A percentile compares a stretch with the other conserved stretches of the same genome.
These are phyloP conservation scores for Onychostruthus taczanowskii DNA, from an alignment of 2,113 vertebrate species.

Conservation along the genomic window DNA sequence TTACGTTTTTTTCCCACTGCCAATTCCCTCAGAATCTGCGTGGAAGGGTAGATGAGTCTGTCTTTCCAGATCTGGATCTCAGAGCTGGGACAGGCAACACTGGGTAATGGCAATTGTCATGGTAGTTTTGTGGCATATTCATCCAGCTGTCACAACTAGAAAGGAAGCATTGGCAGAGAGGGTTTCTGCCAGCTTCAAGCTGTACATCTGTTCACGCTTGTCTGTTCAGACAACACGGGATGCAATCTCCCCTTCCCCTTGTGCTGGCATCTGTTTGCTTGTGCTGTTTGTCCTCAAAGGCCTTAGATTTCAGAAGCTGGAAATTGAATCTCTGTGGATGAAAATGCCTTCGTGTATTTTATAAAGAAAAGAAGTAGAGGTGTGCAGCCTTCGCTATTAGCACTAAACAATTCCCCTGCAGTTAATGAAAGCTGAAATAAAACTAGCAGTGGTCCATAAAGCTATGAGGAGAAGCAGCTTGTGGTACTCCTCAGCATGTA, in stretches of 20 bases:
- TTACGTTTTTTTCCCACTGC: background rate
- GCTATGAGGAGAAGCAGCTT: background rate
- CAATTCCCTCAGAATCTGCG: background rate
- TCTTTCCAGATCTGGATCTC: background rate
- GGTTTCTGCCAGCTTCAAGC: slow-evolving; percentile 14
- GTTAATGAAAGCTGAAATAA: background rate
- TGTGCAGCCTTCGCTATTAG: background rate
- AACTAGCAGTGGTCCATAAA: background rate
- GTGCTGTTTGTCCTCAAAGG: background rate
- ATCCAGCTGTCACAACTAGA: slow-evolving; percentile 50
- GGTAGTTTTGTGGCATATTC: slow-evolving; percentile 34
- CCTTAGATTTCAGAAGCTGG: background rate
- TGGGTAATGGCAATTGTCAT: slow-evolving; percentile 30
- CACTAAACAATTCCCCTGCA: background rate
- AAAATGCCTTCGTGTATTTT: background rate
- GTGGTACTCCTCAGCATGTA: background rate
- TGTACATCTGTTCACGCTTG: slow-evolving; percentile 36
- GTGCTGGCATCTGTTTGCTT: background rate
- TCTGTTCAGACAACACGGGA: slow-evolving; percentile 12
- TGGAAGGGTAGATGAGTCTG: background rate
- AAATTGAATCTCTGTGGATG: background rate
- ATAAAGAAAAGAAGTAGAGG: background rate
- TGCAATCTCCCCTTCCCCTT: background rate
- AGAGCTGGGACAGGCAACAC: background rate
- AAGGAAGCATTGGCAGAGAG: background rate